These are phyloP conservation scores for Odocoileus hemionus DNA, from an alignment of 2,113 vertebrate species.

Conservation along the genomic window DNA sequence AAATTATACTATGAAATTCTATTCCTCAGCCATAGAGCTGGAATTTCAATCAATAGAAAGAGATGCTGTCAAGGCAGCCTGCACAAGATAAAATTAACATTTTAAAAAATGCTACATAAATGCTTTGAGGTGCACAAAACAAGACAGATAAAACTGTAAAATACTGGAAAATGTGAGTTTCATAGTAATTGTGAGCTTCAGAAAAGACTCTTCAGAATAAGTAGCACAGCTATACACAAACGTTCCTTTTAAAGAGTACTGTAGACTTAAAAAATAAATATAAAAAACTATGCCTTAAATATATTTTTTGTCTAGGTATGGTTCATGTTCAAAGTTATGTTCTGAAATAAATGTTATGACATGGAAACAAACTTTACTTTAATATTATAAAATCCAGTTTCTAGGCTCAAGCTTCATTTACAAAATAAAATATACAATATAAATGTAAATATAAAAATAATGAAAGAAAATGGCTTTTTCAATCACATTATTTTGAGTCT, in stretches of 20 bases:
- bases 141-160: not conserved
- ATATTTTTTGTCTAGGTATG: not conserved
- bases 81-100: not conserved
- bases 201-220: constrained; percentile 24
- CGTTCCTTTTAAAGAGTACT: not conserved
- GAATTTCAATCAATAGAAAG: constrained; percentile 27
- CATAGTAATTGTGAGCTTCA: not conserved
- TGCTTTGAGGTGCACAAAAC: not conserved
- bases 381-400: not conserved
- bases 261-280: not conserved
- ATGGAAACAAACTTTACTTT: not conserved
- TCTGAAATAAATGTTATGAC: not conserved
- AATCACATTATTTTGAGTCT: not conserved
- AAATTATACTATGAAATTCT: constrained; percentile 11
- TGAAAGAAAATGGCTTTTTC: not conserved
- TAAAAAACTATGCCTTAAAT: not conserved
- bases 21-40: not conserved
- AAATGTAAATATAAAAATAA: not conserved
- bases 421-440: constrained; percentile 9
- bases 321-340: not conserved
- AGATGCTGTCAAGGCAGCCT: not conserved
- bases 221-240: not conserved
- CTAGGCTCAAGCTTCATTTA: not conserved
- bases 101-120: constrained; percentile 9
- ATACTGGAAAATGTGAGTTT: constrained; percentile 37